These are phyloP conservation scores for Sphaerodactylus townsendi DNA, from an alignment of 2,113 vertebrate species.

Conservation along the genomic window DNA sequence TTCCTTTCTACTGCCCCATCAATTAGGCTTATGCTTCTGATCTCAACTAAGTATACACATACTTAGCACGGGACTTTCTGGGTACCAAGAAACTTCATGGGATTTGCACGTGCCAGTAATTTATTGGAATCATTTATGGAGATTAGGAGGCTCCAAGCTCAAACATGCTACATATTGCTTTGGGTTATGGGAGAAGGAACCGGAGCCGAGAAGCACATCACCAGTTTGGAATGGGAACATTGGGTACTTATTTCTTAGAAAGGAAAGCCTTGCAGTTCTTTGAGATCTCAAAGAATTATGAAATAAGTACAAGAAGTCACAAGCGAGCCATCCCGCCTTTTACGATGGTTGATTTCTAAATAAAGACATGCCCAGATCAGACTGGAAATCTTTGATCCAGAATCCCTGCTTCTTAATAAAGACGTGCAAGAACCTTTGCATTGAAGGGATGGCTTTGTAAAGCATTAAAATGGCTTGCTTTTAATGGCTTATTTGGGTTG, in stretches of 20 bases:
- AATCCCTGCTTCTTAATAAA: background rate
- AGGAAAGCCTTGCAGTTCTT: background rate
- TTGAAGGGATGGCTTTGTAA: too few relatives aligned
- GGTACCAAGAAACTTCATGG: background rate
- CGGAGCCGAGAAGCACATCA: background rate
- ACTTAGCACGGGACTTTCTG: background rate
- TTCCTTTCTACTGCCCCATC: background rate
- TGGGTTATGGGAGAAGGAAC: background rate
- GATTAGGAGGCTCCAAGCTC: background rate
- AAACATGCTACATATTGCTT: background rate
- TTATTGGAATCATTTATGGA: background rate
- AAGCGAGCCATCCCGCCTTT: background rate
- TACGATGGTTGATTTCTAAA: background rate
- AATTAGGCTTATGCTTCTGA: background rate
- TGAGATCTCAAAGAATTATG: background rate
- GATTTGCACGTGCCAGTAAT: background rate
- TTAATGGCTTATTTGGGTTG: too few relatives aligned
- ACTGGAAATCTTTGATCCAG: background rate
- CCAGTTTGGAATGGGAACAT: background rate
- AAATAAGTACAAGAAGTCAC: background rate
- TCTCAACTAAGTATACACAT: background rate
- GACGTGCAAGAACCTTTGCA: too few relatives aligned
- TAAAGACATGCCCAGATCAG: background rate
- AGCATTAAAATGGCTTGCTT: too few relatives aligned
- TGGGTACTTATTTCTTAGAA: conserved; percentile 2